Evolutionary conservation across 2,888 invertebrate genomes (phyloP).

Genomic region (Apodemia hepburni): DNA sequence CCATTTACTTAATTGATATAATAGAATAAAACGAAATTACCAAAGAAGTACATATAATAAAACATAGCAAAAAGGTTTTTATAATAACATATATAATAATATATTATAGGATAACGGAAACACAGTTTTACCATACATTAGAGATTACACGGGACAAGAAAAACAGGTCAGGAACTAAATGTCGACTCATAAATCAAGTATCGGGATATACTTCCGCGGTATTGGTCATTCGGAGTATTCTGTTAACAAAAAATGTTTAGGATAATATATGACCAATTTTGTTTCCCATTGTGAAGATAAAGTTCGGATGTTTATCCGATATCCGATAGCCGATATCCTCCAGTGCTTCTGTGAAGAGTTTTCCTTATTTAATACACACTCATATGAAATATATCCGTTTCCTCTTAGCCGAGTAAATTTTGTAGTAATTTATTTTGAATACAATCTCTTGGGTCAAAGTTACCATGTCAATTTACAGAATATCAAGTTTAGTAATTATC

Average conservation of each 20-base stretch:
- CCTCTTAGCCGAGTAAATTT: not conserved
- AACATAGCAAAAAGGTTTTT: not conserved
- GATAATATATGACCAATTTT: slow-evolving; percentile 7
- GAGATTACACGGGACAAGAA: not conserved
- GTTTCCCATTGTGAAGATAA: not conserved
- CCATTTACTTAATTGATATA: too few relatives aligned
- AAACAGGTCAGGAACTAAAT: slow-evolving; percentile 10
- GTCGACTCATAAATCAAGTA: slow-evolving; percentile 2
- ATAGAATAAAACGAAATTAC: too few relatives aligned
- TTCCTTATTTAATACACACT: not conserved
- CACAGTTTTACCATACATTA: not conserved
- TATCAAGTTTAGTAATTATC: too few relatives aligned
- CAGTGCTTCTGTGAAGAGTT: not conserved
- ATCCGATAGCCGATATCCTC: not conserved
- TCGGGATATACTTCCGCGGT: slow-evolving; percentile 2
- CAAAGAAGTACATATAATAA: too few relatives aligned
- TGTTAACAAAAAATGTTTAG: slow-evolving; percentile 11
- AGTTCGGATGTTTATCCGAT: not conserved
- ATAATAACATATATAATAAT: not conserved
- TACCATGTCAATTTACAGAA: too few relatives aligned
- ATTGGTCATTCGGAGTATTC: slow-evolving; percentile 5
- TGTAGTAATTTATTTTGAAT: too few relatives aligned
- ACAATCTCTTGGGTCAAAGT: too few relatives aligned
- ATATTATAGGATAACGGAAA: too few relatives aligned
- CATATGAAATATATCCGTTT: not conserved